Percentiles rank a stretch among this genome's conserved stretches.
Evolutionary conservation across 2,888 invertebrate species (phyloP).

Genomic region (Pristionchus exspectatus): DNA sequence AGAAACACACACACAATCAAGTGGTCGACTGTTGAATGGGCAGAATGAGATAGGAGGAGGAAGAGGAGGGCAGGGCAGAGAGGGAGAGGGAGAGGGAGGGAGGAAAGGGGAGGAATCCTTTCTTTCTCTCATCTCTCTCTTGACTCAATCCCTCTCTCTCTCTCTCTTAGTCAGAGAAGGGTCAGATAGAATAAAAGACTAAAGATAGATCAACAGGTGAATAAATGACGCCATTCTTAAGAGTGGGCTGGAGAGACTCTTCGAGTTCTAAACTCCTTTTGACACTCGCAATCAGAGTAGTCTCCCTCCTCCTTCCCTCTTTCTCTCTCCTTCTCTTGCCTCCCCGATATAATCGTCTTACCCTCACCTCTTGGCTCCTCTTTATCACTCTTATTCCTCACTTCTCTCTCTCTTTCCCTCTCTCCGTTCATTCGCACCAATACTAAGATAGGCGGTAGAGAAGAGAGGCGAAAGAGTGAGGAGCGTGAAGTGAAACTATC

Average conservation of each 20-base stretch:
- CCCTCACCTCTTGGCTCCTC: constrained; percentile 40
- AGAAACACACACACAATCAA: constrained; percentile 29
- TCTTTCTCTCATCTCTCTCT: background rate
- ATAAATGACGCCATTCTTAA: background rate
- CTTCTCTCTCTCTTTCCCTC: background rate
- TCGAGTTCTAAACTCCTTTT: constrained; percentile 39
- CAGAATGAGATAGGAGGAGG: constrained; percentile 12
- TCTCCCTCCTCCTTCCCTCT: background rate
- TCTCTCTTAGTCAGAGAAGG: constrained; percentile 25
- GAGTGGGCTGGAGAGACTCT: background rate
- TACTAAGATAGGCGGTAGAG: constrained; percentile 21
- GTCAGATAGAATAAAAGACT: background rate
- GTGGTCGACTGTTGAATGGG: constrained; percentile 44
- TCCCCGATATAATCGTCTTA: constrained; percentile 44
- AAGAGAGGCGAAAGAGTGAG: background rate
- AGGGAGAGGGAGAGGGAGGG: background rate
- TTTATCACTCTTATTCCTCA: constrained; percentile 39
- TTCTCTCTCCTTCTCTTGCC: background rate
- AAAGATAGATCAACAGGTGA: constrained; percentile 35
- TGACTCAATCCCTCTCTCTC: background rate
- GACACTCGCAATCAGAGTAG: constrained; percentile 27
- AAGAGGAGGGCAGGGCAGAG: constrained; percentile 45
- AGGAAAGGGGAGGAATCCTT: constrained; percentile 16
- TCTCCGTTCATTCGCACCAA: constrained; percentile 16
- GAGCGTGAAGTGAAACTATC: background rate